These are phyloP conservation scores for Drosophila bocqueti DNA, from an alignment of 1,140 invertebrate species.

Conservation along the genomic window DNA sequence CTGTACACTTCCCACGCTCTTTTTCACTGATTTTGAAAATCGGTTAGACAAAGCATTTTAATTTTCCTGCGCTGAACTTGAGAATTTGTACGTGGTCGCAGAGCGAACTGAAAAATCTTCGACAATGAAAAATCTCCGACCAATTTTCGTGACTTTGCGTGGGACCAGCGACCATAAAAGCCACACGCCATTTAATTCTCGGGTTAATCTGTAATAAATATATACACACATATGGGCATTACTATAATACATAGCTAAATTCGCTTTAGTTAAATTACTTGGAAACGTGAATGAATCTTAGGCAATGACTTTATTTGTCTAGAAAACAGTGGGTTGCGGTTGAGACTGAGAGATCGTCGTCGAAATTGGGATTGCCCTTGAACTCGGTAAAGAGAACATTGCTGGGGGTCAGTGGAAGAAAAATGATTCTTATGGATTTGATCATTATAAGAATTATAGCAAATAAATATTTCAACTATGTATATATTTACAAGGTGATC, in stretches of 20 bases:
- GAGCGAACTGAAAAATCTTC: conserved; percentile 41
- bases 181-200: conserved; percentile 74
- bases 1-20: conserved; percentile 42
- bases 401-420: not conserved
- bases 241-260: conserved; percentile 35
- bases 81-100: conserved; percentile 45
- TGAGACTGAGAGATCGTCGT: conserved; percentile 9
- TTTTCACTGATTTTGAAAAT: conserved; percentile 27
- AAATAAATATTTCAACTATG: no score
- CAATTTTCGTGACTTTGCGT: conserved; percentile 81
- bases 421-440: not conserved
- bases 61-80: conserved; percentile 42
- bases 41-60: conserved; percentile 15
- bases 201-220: conserved; percentile 77
- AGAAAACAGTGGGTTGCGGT: conserved; percentile 22
- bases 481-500: not conserved
- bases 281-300: conserved; percentile 67
- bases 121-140: conserved; percentile 50
- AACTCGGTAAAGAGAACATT: conserved; percentile 13
- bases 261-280: conserved; percentile 71
- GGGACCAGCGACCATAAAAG: conserved; percentile 72
- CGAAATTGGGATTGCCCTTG: conserved; percentile 24
- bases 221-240: conserved; percentile 37
- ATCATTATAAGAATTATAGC: not conserved
- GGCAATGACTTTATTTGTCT: conserved; percentile 40